Conservation (phyloP, 1,140 invertebrate species). For the Globodera ellingtonae region DNA sequence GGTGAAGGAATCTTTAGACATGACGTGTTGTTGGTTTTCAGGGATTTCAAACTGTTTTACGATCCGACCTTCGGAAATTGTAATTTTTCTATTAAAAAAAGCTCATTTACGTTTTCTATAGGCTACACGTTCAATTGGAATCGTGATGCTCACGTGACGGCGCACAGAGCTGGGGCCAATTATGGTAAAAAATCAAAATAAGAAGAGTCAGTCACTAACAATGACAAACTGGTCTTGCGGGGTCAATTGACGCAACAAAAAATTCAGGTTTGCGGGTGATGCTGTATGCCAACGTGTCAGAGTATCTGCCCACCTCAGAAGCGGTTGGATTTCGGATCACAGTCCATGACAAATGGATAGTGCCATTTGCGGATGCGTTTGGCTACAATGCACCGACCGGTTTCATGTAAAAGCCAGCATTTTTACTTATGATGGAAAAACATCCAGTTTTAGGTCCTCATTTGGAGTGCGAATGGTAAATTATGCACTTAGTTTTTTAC, state of each 20-base stretch:
- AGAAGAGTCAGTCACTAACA: background rate
- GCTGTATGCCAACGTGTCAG: constrained; percentile 63
- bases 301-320: constrained; percentile 64
- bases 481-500: background rate
- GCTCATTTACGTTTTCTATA: too few relatives aligned
- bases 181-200: constrained; percentile 47
- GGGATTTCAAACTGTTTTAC: constrained; percentile 61
- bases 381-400: constrained; percentile 63
- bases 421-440: too few relatives aligned
- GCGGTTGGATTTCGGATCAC: constrained; percentile 64
- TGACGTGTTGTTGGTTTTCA: constrained; percentile 31
- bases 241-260: background rate
- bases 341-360: constrained; percentile 63
- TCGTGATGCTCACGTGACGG: constrained; percentile 52
- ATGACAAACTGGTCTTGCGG: background rate
- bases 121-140: constrained; percentile 62
- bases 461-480: constrained; percentile 63
- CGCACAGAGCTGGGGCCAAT: constrained; percentile 63
- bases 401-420: constrained; percentile 44
- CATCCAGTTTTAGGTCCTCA: constrained; percentile 39
- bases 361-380: constrained; percentile 64
- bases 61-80: constrained; percentile 65
- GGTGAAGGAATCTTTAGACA: background rate
- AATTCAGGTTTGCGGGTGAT: constrained; percentile 57
- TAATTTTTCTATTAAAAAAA: too few relatives aligned